phyloP scores from a whole-genome alignment of 2,888 invertebrate species.

The Asteroscopus sphinx region DNA sequence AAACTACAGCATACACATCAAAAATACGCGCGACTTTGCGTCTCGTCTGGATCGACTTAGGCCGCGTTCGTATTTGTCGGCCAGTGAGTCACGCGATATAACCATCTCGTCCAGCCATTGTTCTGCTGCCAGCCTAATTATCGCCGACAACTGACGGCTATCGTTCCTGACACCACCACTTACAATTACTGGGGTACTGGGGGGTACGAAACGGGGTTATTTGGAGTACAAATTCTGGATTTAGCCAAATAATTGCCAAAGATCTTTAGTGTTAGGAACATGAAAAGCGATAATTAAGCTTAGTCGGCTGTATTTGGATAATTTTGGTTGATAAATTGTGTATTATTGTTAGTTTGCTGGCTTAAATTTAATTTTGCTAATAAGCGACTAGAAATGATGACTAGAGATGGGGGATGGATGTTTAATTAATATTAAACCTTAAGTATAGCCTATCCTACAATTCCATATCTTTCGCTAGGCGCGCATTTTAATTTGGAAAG shows the following conservation, averaged over 20 bases:
- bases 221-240: conserved; percentile 20
- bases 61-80: conserved; percentile 30
- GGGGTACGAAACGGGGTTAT: not conserved
- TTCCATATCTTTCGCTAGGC: no score
- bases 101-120: conserved; percentile 66
- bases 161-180: conserved; percentile 52
- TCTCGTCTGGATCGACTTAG: conserved; percentile 26
- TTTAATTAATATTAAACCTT: not conserved
- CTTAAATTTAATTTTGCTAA: conserved; percentile 11
- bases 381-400: conserved; percentile 1
- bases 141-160: conserved; percentile 57
- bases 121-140: conserved; percentile 66
- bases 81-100: conserved; percentile 68
- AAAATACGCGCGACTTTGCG: no score
- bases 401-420: not conserved
- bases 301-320: conserved; percentile 3
- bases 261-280: conserved; percentile 2
- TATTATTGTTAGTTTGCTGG: conserved; percentile 6
- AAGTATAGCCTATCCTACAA: not conserved
- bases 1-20: no score
- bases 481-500: no score
- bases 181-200: conserved; percentile 42
- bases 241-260: conserved; percentile 14
- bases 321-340: conserved; percentile 9
- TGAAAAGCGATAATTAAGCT: conserved; percentile 18